These are phyloP conservation scores for Philhelius pedissequus DNA, from an alignment of 2,888 invertebrate genomes.

Conservation along the genomic window DNA sequence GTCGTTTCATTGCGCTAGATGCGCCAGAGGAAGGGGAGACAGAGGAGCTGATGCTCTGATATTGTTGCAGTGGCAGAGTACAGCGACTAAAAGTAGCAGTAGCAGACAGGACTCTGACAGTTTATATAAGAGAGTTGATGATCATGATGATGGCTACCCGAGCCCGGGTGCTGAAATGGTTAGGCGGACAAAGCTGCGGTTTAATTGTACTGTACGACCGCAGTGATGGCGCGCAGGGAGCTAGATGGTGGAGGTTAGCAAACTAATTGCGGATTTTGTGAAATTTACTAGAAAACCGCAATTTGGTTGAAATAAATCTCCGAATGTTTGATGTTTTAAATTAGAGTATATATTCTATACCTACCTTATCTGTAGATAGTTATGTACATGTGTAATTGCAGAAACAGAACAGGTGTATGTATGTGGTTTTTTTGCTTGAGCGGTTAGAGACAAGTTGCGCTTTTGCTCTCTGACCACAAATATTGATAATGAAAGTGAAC, in stretches of 20 bases:
- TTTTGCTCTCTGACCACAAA: background rate
- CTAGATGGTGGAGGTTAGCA: conserved; percentile 33
- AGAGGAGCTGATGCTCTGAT: background rate
- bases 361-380: background rate
- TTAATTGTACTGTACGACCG: conserved; percentile 45
- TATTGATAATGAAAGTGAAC: background rate
- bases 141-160: conserved; percentile 53
- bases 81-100: conserved; percentile 29
- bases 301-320: conserved; percentile 61
- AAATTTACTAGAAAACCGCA: conserved; percentile 58
- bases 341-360: background rate
- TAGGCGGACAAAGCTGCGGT: conserved; percentile 36
- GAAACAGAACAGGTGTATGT: background rate
- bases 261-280: conserved; percentile 65
- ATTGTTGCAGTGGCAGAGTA: conserved; percentile 29
- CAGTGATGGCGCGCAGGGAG: background rate
- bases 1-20: conserved; percentile 26
- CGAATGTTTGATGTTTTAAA: conserved; percentile 44
- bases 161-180: background rate
- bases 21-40: too few species aligned
- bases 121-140: conserved; percentile 54
- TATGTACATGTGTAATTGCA: background rate
- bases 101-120: background rate
- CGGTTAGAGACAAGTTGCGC: background rate
- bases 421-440: background rate